Base-by-base conservation (phyloP, 64 coral and sea anemone genomes). In the Stylophora pistillata region DNA sequence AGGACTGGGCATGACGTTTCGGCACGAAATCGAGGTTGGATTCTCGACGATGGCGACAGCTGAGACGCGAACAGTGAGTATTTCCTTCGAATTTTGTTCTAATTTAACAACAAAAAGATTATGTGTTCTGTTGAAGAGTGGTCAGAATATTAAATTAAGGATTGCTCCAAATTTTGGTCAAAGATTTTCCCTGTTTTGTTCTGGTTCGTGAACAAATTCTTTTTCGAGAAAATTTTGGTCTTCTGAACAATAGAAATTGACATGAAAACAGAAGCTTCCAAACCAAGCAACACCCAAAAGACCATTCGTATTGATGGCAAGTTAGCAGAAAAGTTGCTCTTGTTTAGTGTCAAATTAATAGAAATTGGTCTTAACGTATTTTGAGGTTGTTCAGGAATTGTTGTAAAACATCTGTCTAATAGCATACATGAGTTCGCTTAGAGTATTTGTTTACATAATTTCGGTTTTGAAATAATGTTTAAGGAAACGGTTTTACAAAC, bases 1-100 rank as follows among this genome's bases (percentile, higher is more conserved):
- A 68, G 80, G 62, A 84, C 80, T 84, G 79, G 79, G 79, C 18
- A 47, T 53, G 79, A 82, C 65, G 80, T 20, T n/a, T 70, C 62
- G 11, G 77, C 82, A 61, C 60, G 74, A 93, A 52, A 87, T 27
- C 95, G 95, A 96, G 95, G 95, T 92, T 96, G 87, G 74, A 93
- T 96, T 90, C 95, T 77, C 91, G 93, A 93, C 91, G 95, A 96
- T 96, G 95, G 95, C 95, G 95, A 96, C 95, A 96, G 95, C 95
- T 96, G 95, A 96, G 91, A 96, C 95, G 95, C 95, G 62, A 90
- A 93, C 93, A 77, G 95, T 96, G 88, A 96, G 95, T 96, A 96
- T 71, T 96, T 90, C 89, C 87, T 90, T 79, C 86, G 90, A 92
- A 96, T 96, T 96, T 89, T 88, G 84, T 63, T 62, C 82, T 88